These are phyloP conservation scores for Zaprionus vittiger DNA, from an alignment of 1,140 invertebrate genomes.

Conservation along the genomic window DNA sequence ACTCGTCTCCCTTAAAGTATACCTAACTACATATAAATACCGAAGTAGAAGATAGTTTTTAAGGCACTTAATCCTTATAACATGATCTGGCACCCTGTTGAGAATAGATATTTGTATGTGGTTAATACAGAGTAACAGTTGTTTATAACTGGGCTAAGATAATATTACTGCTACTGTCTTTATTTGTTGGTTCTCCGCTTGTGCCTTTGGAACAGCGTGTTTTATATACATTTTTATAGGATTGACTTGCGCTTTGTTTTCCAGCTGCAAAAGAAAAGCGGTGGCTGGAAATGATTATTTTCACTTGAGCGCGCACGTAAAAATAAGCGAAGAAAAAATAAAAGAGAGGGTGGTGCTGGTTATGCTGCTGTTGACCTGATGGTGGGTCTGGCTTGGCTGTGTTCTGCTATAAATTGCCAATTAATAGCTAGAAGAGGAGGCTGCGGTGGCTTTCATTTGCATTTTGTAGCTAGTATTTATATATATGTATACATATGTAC, in stretches of 20 bases:
- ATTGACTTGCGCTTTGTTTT: slow-evolving; percentile 64
- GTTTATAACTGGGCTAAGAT: background rate
- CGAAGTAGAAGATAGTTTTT: background rate
- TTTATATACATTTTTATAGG: slow-evolving; percentile 69
- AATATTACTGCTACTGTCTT: background rate
- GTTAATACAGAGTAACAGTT: background rate
- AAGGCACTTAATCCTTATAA: background rate
- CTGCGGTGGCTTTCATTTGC: slow-evolving; percentile 67
- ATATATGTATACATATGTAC: background rate
- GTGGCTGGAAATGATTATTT: slow-evolving; percentile 81
- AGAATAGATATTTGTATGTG: background rate
- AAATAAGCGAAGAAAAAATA: slow-evolving; percentile 31
- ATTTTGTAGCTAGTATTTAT: slow-evolving; percentile 46
- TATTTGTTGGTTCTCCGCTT: slow-evolving; percentile 30
- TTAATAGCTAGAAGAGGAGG: slow-evolving; percentile 61
- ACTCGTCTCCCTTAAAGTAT: too few species aligned
- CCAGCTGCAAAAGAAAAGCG: slow-evolving; percentile 47
- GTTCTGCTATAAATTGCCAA: slow-evolving; percentile 76
- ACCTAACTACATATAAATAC: too few species aligned
- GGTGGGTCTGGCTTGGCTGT: slow-evolving; percentile 17
- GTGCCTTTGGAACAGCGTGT: slow-evolving; percentile 1
- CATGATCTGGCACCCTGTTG: background rate
- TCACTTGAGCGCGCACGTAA: slow-evolving; percentile 74
- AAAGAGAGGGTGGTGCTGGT: background rate
- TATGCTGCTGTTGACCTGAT: slow-evolving; percentile 20